Evolutionary conservation across 2,888 invertebrate species (phyloP), one percentile per base, ranked within the genome.

Genomic region (Euzetes globulus): DNA sequence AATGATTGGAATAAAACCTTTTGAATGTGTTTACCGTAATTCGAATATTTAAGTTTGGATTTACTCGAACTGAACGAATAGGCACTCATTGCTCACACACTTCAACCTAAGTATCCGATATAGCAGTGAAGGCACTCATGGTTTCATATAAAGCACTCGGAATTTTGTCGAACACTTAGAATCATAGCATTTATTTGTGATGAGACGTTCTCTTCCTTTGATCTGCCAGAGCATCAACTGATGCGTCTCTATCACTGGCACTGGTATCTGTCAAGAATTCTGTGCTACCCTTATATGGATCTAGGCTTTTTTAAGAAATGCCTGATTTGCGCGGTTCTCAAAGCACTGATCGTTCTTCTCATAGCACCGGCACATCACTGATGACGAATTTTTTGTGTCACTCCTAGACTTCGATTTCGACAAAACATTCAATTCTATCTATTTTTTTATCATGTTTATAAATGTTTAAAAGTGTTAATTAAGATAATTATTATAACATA

Each of bases 141-240:
- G 11, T 55, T 55, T 22, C 7, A 22, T 25, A 22, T 19, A 50
- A 50, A 50, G 7, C 55, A 55, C 55, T 55, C 55, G 22, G 22
- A 55, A 13, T 22, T 22, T 55, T 55, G 11, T 13, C 22, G 6
- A 25, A 22, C n/a, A 19, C n/a, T 13, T 55, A 25, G 22, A 13
- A 25, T 6, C 15, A 52, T 50, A 50, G 11, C 55, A 55, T 25
- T 55, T 75, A 77, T 76, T 73, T 78, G 77, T 75, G 77, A 41
- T 9, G 41, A 41, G 78, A 52, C 76, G 76, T 9, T 77, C 77
- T 55, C 52, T 78, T 78, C 25, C 75, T 41, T 41, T 41, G 77
- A 70, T 78, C 77, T 74, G 77, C 78, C 7, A 77, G 33, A 17
- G 75, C 73, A 74, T 79, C 77, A 11, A 77, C 78, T 77, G 76